These are phyloP conservation scores for Hyppa rectilinea DNA, from an alignment of 2,888 invertebrate genomes.

Conservation along the genomic window DNA sequence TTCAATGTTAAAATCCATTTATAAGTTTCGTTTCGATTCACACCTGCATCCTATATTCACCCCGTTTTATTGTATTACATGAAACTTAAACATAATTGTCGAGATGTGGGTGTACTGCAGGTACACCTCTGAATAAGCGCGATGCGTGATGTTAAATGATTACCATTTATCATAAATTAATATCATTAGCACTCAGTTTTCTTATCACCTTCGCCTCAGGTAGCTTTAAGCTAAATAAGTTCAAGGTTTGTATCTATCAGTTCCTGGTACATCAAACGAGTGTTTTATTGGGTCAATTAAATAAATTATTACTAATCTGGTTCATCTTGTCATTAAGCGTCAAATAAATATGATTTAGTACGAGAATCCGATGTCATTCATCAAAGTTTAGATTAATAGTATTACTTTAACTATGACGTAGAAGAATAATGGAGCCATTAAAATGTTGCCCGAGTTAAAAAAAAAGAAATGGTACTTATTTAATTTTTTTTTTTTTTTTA, in stretches of 20 bases:
- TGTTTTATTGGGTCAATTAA: conserved; percentile 34
- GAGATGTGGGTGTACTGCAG: neutral
- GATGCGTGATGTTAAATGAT: neutral
- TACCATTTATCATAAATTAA: conserved; percentile 31
- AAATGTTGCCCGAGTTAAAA: no score
- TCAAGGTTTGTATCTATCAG: conserved; percentile 52
- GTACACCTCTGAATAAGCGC: neutral
- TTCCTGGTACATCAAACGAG: conserved; percentile 35
- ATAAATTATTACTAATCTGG: conserved; percentile 14
- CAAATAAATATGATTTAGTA: conserved; percentile 8
- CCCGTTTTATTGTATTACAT: no score
- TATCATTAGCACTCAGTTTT: conserved; percentile 37
- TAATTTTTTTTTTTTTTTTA: no score
- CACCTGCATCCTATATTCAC: no score
- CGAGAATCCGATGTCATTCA: neutral
- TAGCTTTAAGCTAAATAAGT: conserved; percentile 43
- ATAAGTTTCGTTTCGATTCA: no score
- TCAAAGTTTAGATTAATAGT: conserved; percentile 2
- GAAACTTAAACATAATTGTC: neutral
- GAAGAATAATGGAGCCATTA: neutral
- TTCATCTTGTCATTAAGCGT: conserved; percentile 24
- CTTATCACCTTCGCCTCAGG: conserved; percentile 20
- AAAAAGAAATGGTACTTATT: no score
- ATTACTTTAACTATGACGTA: neutral
- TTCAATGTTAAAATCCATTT: no score